Percentiles rank a stretch among this genome's conserved stretches.
Evolutionary conservation across 2,113 vertebrate genomes (phyloP).

Genomic region (Eclectus roratus): DNA sequence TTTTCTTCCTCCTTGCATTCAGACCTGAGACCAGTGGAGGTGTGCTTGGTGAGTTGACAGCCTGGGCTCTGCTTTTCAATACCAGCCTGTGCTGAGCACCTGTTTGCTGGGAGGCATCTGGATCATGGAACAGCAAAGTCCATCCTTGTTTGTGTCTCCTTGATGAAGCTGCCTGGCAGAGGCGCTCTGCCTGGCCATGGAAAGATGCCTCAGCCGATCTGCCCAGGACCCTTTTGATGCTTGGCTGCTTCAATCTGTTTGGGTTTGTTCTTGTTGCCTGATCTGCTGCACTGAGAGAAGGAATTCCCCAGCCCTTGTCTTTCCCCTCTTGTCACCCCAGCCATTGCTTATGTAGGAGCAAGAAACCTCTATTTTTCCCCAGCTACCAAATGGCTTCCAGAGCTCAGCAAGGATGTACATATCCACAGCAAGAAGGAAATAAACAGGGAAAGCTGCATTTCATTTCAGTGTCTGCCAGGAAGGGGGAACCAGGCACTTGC

Average conservation of each 20-base stretch:
- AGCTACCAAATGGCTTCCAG: conserved; percentile 45
- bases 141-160: background rate
- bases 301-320: background rate
- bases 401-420: conserved; percentile 23
- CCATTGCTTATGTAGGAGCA: conserved; percentile 36
- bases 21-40: background rate
- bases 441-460: conserved; percentile 41
- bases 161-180: rapidly evolving
- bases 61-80: background rate
- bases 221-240: background rate
- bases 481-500: conserved; percentile 12
- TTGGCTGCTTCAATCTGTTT: background rate
- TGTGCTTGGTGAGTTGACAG: background rate
- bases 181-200: background rate
- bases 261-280: conserved; percentile 10
- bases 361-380: conserved; percentile 12
- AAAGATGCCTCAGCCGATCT: background rate
- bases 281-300: conserved; percentile 2
- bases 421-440: conserved; percentile 37
- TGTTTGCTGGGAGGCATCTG: background rate
- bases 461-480: conserved; percentile 16
- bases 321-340: conserved; percentile 1
- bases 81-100: background rate
- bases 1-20: background rate
- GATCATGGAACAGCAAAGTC: background rate